phyloP scores from a whole-genome alignment of 2,797 vertebrate genomes.

The Anisognathus igniventris region DNA sequence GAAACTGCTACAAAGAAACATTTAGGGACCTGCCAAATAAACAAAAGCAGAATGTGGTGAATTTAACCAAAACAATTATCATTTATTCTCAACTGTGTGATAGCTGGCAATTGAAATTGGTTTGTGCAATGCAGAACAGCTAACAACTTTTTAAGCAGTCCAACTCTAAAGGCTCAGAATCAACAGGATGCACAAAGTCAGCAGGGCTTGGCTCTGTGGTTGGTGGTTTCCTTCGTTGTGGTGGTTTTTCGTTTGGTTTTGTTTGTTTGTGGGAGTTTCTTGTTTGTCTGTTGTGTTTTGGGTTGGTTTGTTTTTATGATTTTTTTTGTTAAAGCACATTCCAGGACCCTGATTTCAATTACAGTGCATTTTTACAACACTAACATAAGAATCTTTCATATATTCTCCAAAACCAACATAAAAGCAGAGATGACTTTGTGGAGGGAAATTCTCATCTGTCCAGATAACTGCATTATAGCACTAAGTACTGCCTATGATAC shows the following conservation, averaged over 20 bases:
- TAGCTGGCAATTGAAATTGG: background rate
- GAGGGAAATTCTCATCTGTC: background rate
- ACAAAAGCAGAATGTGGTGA: background rate
- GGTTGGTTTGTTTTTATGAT: background rate
- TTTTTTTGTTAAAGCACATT: background rate
- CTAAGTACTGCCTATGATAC: background rate
- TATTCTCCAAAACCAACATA: background rate
- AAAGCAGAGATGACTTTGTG: background rate
- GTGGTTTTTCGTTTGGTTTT: background rate
- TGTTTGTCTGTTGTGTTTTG: background rate
- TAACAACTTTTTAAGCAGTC: background rate
- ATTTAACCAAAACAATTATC: background rate
- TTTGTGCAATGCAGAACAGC: background rate
- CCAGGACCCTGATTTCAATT: background rate
- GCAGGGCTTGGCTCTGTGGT: fast-evolving
- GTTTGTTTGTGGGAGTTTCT: background rate
- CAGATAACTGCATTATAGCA: background rate
- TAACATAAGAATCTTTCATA: background rate
- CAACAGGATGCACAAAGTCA: background rate
- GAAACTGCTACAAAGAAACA: background rate
- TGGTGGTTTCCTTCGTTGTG: background rate
- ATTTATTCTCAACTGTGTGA: background rate
- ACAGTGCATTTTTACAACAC: background rate
- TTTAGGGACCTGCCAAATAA: background rate
- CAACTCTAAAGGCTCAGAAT: background rate